Conservation (phyloP, 2,888 invertebrate species). For the Stenurella melanura region DNA sequence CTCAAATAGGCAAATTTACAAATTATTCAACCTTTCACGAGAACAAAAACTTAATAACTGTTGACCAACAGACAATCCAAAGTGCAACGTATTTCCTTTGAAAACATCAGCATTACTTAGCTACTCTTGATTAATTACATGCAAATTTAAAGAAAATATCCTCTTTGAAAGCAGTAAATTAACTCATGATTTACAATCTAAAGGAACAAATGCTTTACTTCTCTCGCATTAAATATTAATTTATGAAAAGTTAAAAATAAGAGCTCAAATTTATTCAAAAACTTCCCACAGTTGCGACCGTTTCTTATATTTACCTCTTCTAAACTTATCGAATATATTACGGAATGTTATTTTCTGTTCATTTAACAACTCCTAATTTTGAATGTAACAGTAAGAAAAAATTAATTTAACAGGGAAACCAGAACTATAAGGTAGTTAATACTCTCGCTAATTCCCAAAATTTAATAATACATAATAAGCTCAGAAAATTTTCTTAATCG, state of each 20-base stretch:
- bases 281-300: neutral
- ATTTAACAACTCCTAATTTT: neutral
- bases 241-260: neutral
- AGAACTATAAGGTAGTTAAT: no score
- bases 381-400: neutral
- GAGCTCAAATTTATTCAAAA: constrained; percentile 3
- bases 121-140: neutral
- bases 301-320: neutral
- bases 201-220: constrained; percentile 1
- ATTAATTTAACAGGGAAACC: neutral
- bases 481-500: no score
- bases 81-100: neutral
- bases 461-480: no score
- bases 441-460: no score
- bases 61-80: neutral
- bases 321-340: neutral
- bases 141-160: neutral
- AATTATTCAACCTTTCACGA: neutral
- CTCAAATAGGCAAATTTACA: no score
- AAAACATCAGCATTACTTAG: neutral
- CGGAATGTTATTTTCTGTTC: neutral
- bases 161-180: neutral
- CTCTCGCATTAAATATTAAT: neutral
- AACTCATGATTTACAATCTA: neutral
- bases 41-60: neutral